A percentile compares a stretch with the other conserved stretches of the same genome.
These are phyloP conservation scores for Naja naja DNA, from an alignment of 2,113 vertebrate species.

Conservation along the genomic window DNA sequence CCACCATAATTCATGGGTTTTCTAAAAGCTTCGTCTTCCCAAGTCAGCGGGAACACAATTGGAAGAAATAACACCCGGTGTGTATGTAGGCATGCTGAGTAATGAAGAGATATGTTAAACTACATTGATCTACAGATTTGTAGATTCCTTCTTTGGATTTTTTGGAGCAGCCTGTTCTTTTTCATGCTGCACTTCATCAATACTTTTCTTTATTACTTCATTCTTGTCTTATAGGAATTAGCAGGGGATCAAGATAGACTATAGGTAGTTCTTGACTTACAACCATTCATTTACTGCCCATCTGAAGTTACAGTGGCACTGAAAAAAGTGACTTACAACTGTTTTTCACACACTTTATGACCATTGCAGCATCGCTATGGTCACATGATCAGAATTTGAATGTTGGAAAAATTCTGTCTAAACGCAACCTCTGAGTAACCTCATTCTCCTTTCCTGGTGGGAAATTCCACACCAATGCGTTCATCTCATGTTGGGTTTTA, in stretches of 20 bases:
- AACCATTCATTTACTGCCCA: too few species aligned
- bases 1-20: background rate
- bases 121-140: background rate
- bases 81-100: rapidly evolving
- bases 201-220: background rate
- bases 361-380: background rate
- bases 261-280: too few species aligned
- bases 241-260: background rate
- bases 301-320: background rate
- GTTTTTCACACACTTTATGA: background rate
- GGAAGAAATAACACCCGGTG: background rate
- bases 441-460: background rate
- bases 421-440: background rate
- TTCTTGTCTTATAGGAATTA: background rate
- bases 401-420: background rate
- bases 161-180: background rate
- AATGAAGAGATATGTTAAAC: background rate
- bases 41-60: background rate
- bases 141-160: background rate
- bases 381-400: background rate
- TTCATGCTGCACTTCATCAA: background rate
- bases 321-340: background rate
- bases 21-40: background rate
- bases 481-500: background rate
- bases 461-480: background rate